These are phyloP conservation scores for rabbit (Oryctolagus cuniculus) DNA, from an alignment of 2,113 vertebrate species.

Conservation along the genomic window DNA sequence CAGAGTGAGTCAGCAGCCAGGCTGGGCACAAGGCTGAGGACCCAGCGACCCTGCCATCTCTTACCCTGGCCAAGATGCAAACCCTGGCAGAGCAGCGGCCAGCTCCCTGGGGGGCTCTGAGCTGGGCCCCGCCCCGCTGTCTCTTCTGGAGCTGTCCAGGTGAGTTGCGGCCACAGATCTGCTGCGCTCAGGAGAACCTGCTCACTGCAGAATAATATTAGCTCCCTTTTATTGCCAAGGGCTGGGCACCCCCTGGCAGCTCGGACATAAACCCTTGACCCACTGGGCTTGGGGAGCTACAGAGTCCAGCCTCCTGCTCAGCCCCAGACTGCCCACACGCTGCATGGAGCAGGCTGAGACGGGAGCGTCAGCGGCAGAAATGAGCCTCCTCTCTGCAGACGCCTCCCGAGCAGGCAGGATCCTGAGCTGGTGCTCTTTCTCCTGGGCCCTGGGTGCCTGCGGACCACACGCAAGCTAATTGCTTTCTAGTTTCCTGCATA, in stretches of 20 bases:
- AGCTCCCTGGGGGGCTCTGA: not conserved
- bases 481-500: not conserved
- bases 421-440: not conserved
- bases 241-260: not conserved
- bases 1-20: not conserved
- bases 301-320: slow-evolving; percentile 8
- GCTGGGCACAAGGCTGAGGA: not conserved
- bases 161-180: slow-evolving; percentile 41
- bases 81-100: not conserved
- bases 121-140: not conserved
- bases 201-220: slow-evolving; percentile 73
- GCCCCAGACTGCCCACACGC: not conserved
- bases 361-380: not conserved
- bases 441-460: accelerated
- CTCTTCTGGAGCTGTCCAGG: slow-evolving; percentile 1
- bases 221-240: slow-evolving; percentile 82
- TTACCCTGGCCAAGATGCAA: not conserved
- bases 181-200: slow-evolving; percentile 79
- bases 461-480: accelerated
- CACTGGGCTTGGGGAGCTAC: slow-evolving; percentile 8
- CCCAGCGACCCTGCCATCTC: not conserved
- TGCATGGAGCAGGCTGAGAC: not conserved
- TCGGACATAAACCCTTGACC: slow-evolving; percentile 75
- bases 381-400: not conserved
- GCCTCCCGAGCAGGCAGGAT: not conserved